Conservation (phyloP, 2,113 vertebrate species). For the Hippocampus comes region DNA sequence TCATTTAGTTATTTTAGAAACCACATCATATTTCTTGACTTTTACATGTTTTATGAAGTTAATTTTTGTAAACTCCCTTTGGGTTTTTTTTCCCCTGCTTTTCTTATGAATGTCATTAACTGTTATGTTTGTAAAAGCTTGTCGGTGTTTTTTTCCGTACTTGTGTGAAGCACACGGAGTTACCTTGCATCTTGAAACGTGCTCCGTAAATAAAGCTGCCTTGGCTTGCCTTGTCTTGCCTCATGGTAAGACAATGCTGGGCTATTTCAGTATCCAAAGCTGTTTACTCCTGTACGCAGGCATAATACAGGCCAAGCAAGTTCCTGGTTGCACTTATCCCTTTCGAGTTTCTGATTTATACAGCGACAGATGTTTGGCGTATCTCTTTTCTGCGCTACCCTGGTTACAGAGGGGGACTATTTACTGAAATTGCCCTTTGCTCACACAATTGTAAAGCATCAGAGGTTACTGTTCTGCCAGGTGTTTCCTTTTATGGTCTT, state of each 20-base stretch:
- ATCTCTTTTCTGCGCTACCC: background rate
- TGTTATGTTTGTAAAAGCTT: too few species aligned
- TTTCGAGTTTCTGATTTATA: background rate
- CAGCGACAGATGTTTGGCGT: background rate
- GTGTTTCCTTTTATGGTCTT: background rate
- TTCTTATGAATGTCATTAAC: too few species aligned
- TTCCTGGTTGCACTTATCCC: background rate
- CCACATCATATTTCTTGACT: too few species aligned
- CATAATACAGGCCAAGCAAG: background rate
- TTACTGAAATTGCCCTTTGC: constrained; percentile 8
- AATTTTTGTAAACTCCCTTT: too few species aligned
- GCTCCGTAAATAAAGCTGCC: too few species aligned
- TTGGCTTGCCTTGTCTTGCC: too few species aligned
- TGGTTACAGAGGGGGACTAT: constrained; percentile 1
- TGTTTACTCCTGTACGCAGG: constrained; percentile 7
- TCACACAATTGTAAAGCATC: constrained; percentile 3
- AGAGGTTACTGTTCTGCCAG: background rate
- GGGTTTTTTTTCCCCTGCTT: too few species aligned
- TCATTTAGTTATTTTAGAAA: too few species aligned
- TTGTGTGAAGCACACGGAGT: too few species aligned
- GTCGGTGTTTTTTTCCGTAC: too few species aligned
- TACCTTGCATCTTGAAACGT: too few species aligned
- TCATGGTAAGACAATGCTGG: background rate
- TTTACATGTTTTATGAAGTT: too few species aligned
- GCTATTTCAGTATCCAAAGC: background rate